phyloP scores from a whole-genome alignment of 1,140 invertebrate genomes.

The Drosophila aff. region DNA sequence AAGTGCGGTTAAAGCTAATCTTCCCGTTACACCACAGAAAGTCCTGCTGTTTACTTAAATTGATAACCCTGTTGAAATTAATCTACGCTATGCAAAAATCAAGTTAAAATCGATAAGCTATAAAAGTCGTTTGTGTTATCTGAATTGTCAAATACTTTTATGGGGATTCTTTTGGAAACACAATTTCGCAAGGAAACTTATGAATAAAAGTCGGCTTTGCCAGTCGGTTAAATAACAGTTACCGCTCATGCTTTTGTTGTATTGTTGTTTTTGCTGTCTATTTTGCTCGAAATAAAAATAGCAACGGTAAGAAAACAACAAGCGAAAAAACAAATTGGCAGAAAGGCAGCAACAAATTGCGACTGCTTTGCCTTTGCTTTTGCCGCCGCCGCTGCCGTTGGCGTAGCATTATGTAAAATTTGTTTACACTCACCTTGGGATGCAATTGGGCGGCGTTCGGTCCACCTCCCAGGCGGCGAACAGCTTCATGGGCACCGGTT shows the following conservation, averaged over 20 bases:
- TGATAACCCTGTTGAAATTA: no score
- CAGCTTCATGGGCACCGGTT: slow-evolving; percentile 98
- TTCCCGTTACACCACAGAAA: not conserved
- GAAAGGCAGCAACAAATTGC: slow-evolving; percentile 28
- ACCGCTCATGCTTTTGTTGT: slow-evolving; percentile 31
- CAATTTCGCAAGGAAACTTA: not conserved
- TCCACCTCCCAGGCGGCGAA: slow-evolving; percentile 99
- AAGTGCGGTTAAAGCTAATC: not conserved
- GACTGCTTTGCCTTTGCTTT: slow-evolving; percentile 15
- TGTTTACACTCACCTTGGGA: slow-evolving; percentile 92
- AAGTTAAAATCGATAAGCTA: not conserved
- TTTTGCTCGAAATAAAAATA: slow-evolving; percentile 50
- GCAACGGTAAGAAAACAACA: slow-evolving; percentile 20
- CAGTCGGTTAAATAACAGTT: slow-evolving; percentile 29
- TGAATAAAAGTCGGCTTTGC: slow-evolving; percentile 14
- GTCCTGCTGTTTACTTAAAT: not conserved
- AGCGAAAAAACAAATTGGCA: slow-evolving; percentile 37
- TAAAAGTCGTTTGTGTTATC: not conserved
- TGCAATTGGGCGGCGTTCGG: slow-evolving; percentile 97
- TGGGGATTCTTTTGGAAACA: not conserved
- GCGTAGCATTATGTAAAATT: slow-evolving; percentile 28
- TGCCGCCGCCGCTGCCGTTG: not conserved
- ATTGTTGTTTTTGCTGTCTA: slow-evolving; percentile 10
- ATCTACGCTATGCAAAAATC: not conserved
- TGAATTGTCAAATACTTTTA: slow-evolving; percentile 2